Conservation (phyloP, 2,797 vertebrate genomes). For the Gadopsis marmoratus region DNA sequence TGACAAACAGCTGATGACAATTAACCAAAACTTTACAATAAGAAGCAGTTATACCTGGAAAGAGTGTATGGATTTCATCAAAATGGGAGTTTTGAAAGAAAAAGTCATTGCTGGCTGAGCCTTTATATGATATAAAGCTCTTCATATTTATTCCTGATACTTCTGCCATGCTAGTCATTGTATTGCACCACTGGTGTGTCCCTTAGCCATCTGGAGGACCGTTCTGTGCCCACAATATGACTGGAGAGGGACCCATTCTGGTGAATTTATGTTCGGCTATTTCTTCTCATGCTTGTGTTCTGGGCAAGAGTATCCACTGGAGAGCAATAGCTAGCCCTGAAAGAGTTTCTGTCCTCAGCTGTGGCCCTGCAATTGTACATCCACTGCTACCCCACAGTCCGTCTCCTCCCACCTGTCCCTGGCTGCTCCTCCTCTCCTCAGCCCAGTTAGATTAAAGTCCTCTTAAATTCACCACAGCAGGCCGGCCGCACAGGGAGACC, state of each 20-base stretch:
- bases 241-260: constrained; percentile 80
- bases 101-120: constrained; percentile 43
- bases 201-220: constrained; percentile 84
- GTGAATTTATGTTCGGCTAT: constrained; percentile 82
- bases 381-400: constrained; percentile 39
- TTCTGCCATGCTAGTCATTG: constrained; percentile 77
- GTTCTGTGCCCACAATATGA: constrained; percentile 79
- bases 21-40: constrained; percentile 7
- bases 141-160: constrained; percentile 76
- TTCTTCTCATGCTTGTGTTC: constrained; percentile 79
- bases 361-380: constrained; percentile 63
- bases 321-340: constrained; percentile 80
- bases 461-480: constrained; percentile 80
- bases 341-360: constrained; percentile 78
- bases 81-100: constrained; percentile 53
- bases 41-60: constrained; percentile 19
- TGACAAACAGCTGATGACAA: background rate
- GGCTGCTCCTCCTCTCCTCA: constrained; percentile 66
- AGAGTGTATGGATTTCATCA: constrained; percentile 38
- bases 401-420: constrained; percentile 68
- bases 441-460: constrained; percentile 83
- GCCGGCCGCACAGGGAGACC: constrained; percentile 68
- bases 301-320: constrained; percentile 76
- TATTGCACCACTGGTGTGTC: constrained; percentile 80
- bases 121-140: constrained; percentile 71